phyloP scores from a whole-genome alignment of 2,888 invertebrate species.

The Allolobophora icterica region DNA sequence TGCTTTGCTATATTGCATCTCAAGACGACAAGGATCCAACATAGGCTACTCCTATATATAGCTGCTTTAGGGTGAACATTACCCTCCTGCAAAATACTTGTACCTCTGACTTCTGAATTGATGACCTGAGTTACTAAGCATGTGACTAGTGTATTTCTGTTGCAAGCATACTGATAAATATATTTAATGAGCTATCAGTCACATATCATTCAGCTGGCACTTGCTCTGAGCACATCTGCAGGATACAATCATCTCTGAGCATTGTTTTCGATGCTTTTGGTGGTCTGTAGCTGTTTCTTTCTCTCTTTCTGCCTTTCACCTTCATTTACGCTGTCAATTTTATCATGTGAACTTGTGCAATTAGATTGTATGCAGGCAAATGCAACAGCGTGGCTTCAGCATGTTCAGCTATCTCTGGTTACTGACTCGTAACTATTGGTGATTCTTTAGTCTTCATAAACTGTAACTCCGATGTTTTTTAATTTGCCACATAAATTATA shows the following conservation, averaged over 20 bases:
- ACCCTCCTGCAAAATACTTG: no score
- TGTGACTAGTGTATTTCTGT: no score
- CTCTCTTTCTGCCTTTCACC: background rate
- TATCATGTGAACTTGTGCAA: background rate
- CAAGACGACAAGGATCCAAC: no score
- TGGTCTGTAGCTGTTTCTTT: background rate
- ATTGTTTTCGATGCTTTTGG: background rate
- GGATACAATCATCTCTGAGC: background rate
- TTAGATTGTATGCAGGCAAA: background rate
- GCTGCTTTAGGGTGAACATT: no score
- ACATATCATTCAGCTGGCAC: no score
- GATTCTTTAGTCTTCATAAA: background rate
- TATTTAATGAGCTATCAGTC: no score
- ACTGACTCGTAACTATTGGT: background rate
- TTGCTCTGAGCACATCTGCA: no score
- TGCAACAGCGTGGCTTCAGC: background rate
- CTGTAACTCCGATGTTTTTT: background rate
- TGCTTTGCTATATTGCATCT: no score
- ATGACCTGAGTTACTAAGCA: no score
- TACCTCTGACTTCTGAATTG: no score
- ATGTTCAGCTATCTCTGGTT: background rate
- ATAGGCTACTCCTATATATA: no score
- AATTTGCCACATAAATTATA: background rate
- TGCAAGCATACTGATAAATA: no score
- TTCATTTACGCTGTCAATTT: background rate